phyloP scores from a whole-genome alignment of 2,888 invertebrate species.

The Gnatocerus cornutus region DNA sequence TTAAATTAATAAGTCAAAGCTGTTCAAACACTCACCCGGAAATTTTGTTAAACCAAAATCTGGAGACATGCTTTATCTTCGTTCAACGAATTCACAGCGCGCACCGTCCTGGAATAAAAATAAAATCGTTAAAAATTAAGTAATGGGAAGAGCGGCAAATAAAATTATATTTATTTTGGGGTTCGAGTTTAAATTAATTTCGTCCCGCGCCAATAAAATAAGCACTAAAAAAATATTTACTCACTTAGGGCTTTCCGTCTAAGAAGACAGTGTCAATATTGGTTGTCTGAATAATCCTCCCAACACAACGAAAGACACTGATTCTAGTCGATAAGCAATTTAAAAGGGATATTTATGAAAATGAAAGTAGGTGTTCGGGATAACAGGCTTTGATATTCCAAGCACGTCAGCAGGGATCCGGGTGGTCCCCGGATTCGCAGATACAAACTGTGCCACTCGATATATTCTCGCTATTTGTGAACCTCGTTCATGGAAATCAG shows the following conservation, averaged over 20 bases:
- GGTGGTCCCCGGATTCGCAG: conserved; percentile 56
- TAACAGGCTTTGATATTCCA: conserved; percentile 62
- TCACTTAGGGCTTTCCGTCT: conserved; percentile 40
- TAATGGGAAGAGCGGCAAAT: conserved; percentile 30
- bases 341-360: conserved; percentile 68
- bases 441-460: conserved; percentile 64
- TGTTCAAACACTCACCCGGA: conserved; percentile 33
- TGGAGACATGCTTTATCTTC: conserved; percentile 40
- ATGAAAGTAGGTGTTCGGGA: conserved; percentile 65
- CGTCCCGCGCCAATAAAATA: conserved; percentile 39
- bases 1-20: conserved; percentile 32
- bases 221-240: conserved; percentile 50
- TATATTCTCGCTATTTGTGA: conserved; percentile 63
- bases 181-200: conserved; percentile 45
- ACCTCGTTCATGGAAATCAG: conserved; percentile 64
- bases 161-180: conserved; percentile 44
- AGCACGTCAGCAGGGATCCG: conserved; percentile 64
- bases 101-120: conserved; percentile 28
- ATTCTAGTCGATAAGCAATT: conserved; percentile 65
- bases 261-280: conserved; percentile 54
- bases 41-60: conserved; percentile 33
- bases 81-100: conserved; percentile 5
- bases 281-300: conserved; percentile 54
- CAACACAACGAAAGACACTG: conserved; percentile 55
- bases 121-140: conserved; percentile 46